A percentile compares a stretch with the other conserved stretches of the same genome.
These are phyloP conservation scores for Ichneumoninae sp. DNA, from an alignment of 2,888 invertebrate genomes.

Conservation along the genomic window DNA sequence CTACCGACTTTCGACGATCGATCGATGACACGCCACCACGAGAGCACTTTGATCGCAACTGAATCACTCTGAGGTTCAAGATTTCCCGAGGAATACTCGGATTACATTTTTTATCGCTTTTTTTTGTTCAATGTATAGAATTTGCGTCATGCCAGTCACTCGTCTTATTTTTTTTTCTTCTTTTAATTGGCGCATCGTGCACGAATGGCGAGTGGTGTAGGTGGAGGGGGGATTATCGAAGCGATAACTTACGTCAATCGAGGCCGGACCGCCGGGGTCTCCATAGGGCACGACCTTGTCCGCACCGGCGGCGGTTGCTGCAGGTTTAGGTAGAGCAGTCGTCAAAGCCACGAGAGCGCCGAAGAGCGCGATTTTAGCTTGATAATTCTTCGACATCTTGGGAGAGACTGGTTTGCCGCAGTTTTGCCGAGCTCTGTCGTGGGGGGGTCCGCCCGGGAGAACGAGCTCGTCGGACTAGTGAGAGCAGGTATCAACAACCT, in stretches of 20 bases:
- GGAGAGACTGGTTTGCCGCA: constrained; percentile 44
- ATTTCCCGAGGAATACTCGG: constrained; percentile 1
- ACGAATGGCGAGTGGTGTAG: neutral
- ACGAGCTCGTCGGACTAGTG: constrained; percentile 37
- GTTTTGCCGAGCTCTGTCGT: neutral
- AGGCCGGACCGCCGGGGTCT: constrained; percentile 33
- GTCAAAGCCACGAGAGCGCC: constrained; percentile 30
- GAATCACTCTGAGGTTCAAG: neutral
- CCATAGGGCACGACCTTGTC: constrained; percentile 61
- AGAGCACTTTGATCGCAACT: constrained; percentile 22
- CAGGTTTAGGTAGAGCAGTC: constrained; percentile 44
- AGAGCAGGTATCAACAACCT: constrained; percentile 48
- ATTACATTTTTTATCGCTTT: neutral
- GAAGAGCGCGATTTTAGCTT: constrained; percentile 27
- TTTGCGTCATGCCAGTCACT: neutral
- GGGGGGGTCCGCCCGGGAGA: neutral
- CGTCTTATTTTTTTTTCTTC: neutral
- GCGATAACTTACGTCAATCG: constrained; percentile 66
- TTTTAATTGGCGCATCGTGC: neutral
- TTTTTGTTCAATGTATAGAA: neutral
- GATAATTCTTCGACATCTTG: constrained; percentile 53
- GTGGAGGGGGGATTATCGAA: constrained; percentile 32
- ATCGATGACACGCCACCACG: neutral
- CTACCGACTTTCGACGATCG: neutral
- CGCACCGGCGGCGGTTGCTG: constrained; percentile 9